Percentiles rank a stretch among this genome's conserved stretches.
Evolutionary conservation across 1,140 invertebrate genomes (phyloP).

Genomic region (Drosophila sp.): DNA sequence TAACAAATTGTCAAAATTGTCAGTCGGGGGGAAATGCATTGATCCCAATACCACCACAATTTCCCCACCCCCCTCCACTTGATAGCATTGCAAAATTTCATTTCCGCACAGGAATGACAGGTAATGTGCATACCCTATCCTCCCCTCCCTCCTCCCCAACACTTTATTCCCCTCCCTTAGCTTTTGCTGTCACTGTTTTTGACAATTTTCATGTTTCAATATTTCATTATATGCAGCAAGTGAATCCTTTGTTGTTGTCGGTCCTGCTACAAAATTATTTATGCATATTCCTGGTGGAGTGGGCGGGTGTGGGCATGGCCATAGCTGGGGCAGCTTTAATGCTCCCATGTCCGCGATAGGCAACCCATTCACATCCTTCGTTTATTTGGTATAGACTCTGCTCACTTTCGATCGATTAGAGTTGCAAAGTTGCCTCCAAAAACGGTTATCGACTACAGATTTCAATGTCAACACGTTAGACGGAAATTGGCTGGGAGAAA

Average conservation of each 20-base stretch:
- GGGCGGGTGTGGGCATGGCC: constrained; percentile 4
- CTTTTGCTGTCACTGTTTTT: constrained; percentile 59
- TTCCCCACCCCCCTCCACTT: constrained; percentile 1
- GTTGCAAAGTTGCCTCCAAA: constrained; percentile 7
- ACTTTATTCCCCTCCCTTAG: too few species aligned
- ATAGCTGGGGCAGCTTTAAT: constrained; percentile 32
- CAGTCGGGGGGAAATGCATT: constrained; percentile 49
- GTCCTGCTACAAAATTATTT: constrained; percentile 67
- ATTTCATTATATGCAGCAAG: constrained; percentile 71
- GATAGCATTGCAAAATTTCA: constrained; percentile 78
- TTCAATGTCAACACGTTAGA: not conserved
- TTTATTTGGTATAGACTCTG: constrained; percentile 1
- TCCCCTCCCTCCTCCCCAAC: not conserved
- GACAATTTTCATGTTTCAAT: constrained; percentile 83
- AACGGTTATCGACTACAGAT: not conserved
- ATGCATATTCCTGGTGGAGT: constrained; percentile 68
- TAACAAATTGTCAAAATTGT: constrained; percentile 79
- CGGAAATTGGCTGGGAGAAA: not conserved
- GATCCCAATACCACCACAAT: constrained; percentile 7
- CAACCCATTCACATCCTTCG: not conserved
- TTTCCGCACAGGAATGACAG: constrained; percentile 69
- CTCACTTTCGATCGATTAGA: constrained; percentile 67
- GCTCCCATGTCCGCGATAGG: constrained; percentile 16
- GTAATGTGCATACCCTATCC: constrained; percentile 53
- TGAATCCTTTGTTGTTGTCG: constrained; percentile 45